Conservation (phyloP, 2,113 vertebrate species). For the Porphyrio hochstetteri region DNA sequence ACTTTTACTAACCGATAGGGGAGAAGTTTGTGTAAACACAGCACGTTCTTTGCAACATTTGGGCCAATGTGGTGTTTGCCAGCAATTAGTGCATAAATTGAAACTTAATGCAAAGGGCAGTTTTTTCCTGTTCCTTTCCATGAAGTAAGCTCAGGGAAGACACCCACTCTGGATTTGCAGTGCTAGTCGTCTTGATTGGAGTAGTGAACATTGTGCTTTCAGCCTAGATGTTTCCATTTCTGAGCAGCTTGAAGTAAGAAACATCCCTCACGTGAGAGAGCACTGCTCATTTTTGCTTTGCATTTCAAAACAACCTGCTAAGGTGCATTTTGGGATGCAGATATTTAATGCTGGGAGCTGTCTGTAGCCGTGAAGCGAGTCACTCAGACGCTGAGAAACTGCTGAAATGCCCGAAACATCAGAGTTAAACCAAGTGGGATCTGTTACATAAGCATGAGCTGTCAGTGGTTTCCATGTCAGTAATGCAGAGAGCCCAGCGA, state of each 20-base stretch:
- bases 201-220: not conserved
- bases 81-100: not conserved
- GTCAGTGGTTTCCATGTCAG: constrained; percentile 20
- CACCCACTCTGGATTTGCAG: not conserved
- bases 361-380: not conserved
- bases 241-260: not conserved
- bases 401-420: not conserved
- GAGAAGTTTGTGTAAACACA: not conserved
- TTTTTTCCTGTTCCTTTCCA: not conserved
- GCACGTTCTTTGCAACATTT: not conserved
- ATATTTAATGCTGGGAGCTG: not conserved
- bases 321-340: not conserved
- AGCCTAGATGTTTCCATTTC: not conserved
- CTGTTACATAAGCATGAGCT: constrained; percentile 51
- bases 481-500: constrained; percentile 3
- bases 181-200: not conserved
- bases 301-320: not conserved
- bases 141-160: not conserved
- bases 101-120: not conserved
- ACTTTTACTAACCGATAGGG: not conserved
- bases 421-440: not conserved
- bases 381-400: not conserved
- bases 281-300: not conserved
- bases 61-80: not conserved
- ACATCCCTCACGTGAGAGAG: not conserved